Evolutionary conservation across 2,888 invertebrate genomes (phyloP).

Genomic region (Harpalus rubripes): DNA sequence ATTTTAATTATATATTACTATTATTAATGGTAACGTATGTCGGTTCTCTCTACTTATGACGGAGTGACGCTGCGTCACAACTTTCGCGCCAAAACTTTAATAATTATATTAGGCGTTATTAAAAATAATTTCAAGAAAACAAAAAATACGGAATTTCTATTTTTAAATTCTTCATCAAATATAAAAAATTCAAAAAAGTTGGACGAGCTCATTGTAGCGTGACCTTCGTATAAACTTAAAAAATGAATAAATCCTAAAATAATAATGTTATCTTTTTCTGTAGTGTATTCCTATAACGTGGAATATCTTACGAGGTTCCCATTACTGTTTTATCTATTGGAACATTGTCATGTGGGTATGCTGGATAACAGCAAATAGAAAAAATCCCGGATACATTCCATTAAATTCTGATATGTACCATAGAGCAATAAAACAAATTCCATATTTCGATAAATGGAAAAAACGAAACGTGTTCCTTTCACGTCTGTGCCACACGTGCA

Average conservation of each 20-base stretch:
- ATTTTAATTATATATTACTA: no score
- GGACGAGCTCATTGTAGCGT: no score
- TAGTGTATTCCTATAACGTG: constrained; percentile 94
- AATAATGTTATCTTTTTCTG: constrained; percentile 70
- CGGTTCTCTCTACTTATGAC: no score
- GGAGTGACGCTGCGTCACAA: no score
- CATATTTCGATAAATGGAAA: constrained; percentile 95
- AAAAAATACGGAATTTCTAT: no score
- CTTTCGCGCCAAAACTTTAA: no score
- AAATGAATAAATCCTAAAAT: not conserved
- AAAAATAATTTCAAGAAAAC: no score
- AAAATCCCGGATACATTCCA: constrained; percentile 94
- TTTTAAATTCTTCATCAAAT: no score
- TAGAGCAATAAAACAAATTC: constrained; percentile 93
- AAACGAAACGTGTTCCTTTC: constrained; percentile 90
- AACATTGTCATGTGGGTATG: constrained; percentile 96
- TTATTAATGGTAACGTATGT: no score
- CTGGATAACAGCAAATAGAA: constrained; percentile 92
- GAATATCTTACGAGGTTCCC: constrained; percentile 91
- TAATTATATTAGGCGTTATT: no score
- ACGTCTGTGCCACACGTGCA: constrained; percentile 93
- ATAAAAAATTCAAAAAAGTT: no score
- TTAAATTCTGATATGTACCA: constrained; percentile 94
- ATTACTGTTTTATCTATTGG: constrained; percentile 94
- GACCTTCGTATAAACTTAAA: no score